Conservation (phyloP, 2,797 vertebrate species). For the Eospalax fontanierii region DNA sequence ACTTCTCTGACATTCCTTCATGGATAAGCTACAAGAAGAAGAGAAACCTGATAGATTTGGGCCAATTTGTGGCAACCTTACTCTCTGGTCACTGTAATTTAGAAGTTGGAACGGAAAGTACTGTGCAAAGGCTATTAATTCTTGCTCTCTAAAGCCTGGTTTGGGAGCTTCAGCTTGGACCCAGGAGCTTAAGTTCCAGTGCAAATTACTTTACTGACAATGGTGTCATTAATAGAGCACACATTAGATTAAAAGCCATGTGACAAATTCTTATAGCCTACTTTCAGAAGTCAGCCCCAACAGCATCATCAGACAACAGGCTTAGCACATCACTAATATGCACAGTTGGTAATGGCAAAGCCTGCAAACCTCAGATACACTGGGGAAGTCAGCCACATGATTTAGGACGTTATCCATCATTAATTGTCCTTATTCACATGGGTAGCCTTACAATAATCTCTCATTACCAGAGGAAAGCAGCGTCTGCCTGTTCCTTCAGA, state of each 20-base stretch:
- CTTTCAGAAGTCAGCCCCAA: background rate
- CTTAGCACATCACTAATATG: background rate
- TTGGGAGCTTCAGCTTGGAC: background rate
- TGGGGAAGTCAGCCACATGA: background rate
- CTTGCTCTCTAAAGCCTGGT: background rate
- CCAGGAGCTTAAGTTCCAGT: background rate
- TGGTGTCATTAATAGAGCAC: background rate
- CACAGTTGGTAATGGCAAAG: background rate
- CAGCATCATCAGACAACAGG: background rate
- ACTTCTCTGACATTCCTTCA: background rate
- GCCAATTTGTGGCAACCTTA: background rate
- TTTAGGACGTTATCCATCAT: background rate
- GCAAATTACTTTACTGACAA: background rate
- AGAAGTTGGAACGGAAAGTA: background rate
- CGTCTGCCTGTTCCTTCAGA: background rate
- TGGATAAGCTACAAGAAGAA: background rate
- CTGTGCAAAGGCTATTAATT: background rate
- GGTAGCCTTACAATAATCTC: background rate
- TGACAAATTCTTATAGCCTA: conserved; percentile 14
- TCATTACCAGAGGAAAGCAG: background rate
- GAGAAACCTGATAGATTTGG: background rate
- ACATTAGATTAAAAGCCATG: background rate
- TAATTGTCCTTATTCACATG: background rate
- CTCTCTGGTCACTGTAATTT: background rate
- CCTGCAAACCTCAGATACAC: background rate